Conservation (phyloP, 1,140 invertebrate genomes). For the Heliconius congener region DNA sequence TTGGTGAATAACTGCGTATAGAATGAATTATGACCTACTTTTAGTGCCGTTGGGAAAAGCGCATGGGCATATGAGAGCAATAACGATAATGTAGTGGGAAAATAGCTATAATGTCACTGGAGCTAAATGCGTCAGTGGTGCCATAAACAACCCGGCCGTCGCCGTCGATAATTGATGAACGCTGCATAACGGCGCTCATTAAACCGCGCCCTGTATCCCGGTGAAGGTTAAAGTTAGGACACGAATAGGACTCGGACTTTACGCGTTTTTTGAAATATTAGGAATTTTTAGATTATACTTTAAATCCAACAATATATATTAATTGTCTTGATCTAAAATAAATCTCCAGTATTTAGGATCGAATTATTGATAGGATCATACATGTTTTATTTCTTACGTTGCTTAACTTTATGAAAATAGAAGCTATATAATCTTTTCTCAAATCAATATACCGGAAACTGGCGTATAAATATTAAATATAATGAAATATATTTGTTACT, state of each 20-base stretch:
- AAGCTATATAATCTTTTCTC: background rate
- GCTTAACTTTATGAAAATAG: background rate
- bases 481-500: conserved; percentile 51
- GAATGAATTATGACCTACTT: conserved; percentile 37
- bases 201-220: conserved; percentile 72
- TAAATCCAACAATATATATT: background rate
- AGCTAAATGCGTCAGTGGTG: conserved; percentile 74
- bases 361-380: background rate
- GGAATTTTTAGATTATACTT: background rate
- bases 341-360: background rate
- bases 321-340: background rate
- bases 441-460: background rate
- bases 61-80: conserved; percentile 42
- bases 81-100: conserved; percentile 48
- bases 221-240: conserved; percentile 65
- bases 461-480: background rate
- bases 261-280: background rate
- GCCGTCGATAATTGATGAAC: conserved; percentile 77
- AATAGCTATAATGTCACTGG: conserved; percentile 62
- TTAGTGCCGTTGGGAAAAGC: conserved; percentile 30
- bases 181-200: conserved; percentile 73
- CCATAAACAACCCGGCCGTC: conserved; percentile 71
- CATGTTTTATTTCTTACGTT: background rate
- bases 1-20: conserved; percentile 17
- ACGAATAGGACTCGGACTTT: conserved; percentile 31